These are phyloP conservation scores for Muraenolepis orangiensis DNA, from an alignment of 2,797 vertebrate genomes.

Conservation along the genomic window DNA sequence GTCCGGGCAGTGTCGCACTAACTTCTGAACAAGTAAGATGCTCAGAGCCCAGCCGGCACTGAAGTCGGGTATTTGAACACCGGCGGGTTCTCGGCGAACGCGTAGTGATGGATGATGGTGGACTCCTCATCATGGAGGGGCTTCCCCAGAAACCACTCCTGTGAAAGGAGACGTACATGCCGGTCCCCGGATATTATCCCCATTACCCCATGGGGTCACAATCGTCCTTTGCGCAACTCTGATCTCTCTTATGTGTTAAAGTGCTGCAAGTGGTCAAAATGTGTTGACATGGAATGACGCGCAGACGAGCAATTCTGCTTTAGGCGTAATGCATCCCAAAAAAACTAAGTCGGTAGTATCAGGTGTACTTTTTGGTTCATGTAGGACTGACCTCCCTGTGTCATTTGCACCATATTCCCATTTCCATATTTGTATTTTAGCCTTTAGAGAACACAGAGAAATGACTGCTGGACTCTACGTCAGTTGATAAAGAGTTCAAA, in stretches of 20 bases:
- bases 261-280: background rate
- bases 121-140: conserved; percentile 89
- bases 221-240: too few species aligned
- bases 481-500: too few species aligned
- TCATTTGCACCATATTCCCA: background rate
- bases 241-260: background rate
- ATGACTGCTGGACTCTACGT: too few species aligned
- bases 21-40: conserved; percentile 87
- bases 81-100: conserved; percentile 92
- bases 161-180: conserved; percentile 10
- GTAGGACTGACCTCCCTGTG: background rate
- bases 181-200: background rate
- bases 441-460: background rate
- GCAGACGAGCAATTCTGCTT: background rate
- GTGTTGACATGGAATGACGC: background rate
- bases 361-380: background rate
- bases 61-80: conserved; percentile 95
- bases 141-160: conserved; percentile 98
- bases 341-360: background rate
- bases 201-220: too few species aligned
- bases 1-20: conserved; percentile 45
- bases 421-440: too few species aligned
- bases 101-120: conserved; percentile 98
- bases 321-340: background rate
- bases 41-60: conserved; percentile 92